phyloP scores from a whole-genome alignment of 1,140 invertebrate genomes.

The Drosophila arawakana region DNA sequence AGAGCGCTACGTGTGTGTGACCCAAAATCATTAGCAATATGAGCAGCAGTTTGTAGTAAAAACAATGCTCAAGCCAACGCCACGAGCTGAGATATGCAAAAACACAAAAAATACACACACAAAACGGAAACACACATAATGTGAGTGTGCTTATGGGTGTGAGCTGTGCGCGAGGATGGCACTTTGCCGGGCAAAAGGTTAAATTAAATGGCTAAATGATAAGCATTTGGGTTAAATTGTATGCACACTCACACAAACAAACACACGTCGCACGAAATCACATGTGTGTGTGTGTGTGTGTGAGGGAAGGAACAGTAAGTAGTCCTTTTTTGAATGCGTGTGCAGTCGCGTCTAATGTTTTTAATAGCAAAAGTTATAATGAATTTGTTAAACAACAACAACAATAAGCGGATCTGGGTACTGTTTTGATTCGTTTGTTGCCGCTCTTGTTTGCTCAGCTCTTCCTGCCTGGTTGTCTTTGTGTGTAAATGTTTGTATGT shows the following conservation, averaged over 20 bases:
- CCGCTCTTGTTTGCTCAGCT: not conserved
- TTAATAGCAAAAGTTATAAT: constrained; percentile 83
- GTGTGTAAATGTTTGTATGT: constrained; percentile 18
- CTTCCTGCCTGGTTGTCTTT: not conserved
- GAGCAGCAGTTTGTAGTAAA: constrained; percentile 82
- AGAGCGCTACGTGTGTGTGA: constrained; percentile 61
- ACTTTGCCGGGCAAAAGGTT: constrained; percentile 69
- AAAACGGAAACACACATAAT: not conserved
- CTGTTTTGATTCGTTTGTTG: constrained; percentile 55
- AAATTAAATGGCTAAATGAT: constrained; percentile 83
- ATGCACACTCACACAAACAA: constrained; percentile 24
- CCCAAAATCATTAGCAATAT: constrained; percentile 83
- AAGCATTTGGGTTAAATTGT: constrained; percentile 82
- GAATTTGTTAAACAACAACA: constrained; percentile 76
- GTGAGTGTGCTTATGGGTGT: constrained; percentile 38
- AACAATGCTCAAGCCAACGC: constrained; percentile 60
- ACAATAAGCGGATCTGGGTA: constrained; percentile 17
- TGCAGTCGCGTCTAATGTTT: constrained; percentile 77
- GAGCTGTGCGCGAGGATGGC: constrained; percentile 18
- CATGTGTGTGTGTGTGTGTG: constrained; percentile 1
- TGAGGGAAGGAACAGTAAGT: not conserved
- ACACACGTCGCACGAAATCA: not conserved
- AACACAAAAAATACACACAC: constrained; percentile 23
- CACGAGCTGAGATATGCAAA: constrained; percentile 71
- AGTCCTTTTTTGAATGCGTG: constrained; percentile 55